Evolutionary conservation across 1,140 invertebrate species (phyloP).

Genomic region (Oreohelix idahoensis): DNA sequence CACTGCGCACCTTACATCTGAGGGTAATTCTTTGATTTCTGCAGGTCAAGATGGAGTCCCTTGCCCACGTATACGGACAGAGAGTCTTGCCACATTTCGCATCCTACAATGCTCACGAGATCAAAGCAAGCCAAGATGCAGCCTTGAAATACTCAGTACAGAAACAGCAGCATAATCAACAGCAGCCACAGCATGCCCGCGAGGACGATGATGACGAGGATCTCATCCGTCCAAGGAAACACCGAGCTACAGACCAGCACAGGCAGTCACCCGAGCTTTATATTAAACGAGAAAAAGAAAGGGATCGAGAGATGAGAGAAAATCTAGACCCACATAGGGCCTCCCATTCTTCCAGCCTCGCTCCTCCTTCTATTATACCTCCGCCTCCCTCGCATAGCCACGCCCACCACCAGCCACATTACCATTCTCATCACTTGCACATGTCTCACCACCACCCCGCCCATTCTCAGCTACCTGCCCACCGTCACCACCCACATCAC

Average conservation of each 20-base stretch:
- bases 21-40: conserved; percentile 8
- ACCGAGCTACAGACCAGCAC: background rate
- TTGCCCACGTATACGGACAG: conserved; percentile 67
- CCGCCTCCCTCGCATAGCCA: conserved; percentile 30
- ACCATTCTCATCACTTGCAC: background rate
- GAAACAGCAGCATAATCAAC: conserved; percentile 27
- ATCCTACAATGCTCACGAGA: conserved; percentile 57
- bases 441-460: conserved; percentile 10
- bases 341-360: background rate
- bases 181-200: background rate
- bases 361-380: conserved; percentile 6
- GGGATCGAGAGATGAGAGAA: conserved; percentile 30
- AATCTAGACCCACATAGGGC: conserved; percentile 16
- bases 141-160: conserved; percentile 33
- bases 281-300: conserved; percentile 29
- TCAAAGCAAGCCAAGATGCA: conserved; percentile 54
- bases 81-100: conserved; percentile 64
- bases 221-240: background rate
- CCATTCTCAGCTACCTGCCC: conserved; percentile 18
- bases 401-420: conserved; percentile 22
- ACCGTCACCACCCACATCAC: conserved; percentile 29
- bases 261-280: conserved; percentile 1
- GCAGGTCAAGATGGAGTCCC: conserved; percentile 75
- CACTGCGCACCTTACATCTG: no score
- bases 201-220: background rate